A percentile compares a stretch with the other conserved stretches of the same genome.
Evolutionary conservation across 37 sponge, comb jelly and placozoan genomes (phyloP).

Genomic region (Haliclona indistincta): DNA sequence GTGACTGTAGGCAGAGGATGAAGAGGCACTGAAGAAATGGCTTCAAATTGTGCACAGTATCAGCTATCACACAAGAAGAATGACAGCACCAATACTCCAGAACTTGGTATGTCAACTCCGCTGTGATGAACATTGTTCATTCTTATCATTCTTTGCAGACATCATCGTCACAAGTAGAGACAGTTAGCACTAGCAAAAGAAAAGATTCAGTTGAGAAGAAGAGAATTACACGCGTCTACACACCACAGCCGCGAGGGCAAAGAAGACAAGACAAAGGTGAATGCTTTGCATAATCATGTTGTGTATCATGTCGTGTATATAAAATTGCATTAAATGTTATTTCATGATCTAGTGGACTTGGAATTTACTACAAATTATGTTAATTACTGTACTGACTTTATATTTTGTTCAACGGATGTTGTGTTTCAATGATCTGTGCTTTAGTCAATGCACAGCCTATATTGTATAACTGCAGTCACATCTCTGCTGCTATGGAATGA

Average conservation of each 20-base stretch:
- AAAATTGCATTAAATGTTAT: too few species aligned
- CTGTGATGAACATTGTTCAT: neutral
- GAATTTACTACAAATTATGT: too few species aligned
- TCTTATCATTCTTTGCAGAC: neutral
- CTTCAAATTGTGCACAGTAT: neutral
- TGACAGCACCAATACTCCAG: neutral
- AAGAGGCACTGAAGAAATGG: constrained; percentile 5
- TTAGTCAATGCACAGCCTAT: too few species aligned
- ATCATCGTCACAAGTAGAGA: neutral
- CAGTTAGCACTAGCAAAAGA: neutral
- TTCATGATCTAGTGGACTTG: too few species aligned
- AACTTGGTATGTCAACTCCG: neutral
- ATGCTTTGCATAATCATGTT: neutral
- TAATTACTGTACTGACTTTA: too few species aligned
- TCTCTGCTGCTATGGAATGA: constrained; percentile 16
- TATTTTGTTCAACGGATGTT: too few species aligned
- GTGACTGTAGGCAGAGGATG: neutral
- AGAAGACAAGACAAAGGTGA: neutral
- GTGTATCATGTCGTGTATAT: neutral
- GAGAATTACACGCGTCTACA: neutral
- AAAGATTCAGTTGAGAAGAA: neutral
- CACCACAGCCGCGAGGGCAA: neutral
- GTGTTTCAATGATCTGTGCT: too few species aligned
- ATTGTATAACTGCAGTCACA: too few species aligned
- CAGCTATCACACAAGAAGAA: neutral